phyloP scores from a whole-genome alignment of 2,797 vertebrate genomes.

The Gobio occitaniae region DNA sequence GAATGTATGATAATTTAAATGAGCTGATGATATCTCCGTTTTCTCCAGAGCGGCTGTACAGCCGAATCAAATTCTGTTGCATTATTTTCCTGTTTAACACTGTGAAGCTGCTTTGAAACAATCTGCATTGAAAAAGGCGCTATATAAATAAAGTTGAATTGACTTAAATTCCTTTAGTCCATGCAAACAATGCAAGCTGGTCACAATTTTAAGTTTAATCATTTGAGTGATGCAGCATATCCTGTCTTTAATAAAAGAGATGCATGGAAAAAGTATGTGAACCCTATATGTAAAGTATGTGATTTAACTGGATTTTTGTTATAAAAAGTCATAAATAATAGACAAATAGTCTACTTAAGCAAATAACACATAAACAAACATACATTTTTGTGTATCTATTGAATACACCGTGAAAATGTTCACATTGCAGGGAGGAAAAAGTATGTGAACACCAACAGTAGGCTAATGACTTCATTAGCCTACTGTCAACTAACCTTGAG shows the following conservation, averaged over 20 bases:
- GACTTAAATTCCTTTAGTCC: background rate
- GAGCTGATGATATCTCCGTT: no score
- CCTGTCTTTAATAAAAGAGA: background rate
- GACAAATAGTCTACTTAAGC: background rate
- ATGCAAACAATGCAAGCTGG: slow-evolving; percentile 16
- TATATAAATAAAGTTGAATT: no score
- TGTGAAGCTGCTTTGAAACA: no score
- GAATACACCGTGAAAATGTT: background rate
- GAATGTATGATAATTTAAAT: no score
- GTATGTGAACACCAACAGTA: background rate
- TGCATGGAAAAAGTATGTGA: background rate
- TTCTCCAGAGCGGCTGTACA: no score
- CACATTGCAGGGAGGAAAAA: background rate
- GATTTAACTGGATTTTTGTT: background rate
- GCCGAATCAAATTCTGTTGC: no score
- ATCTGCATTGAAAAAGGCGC: no score
- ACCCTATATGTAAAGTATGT: background rate
- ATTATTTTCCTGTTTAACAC: no score
- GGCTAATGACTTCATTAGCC: no score
- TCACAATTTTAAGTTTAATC: background rate
- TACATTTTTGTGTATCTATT: background rate
- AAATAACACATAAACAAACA: background rate
- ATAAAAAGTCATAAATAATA: background rate
- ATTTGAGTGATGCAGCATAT: background rate
- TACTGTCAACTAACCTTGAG: background rate